Conservation (phyloP, 2,113 vertebrate genomes). For the Ciconia stormi region DNA sequence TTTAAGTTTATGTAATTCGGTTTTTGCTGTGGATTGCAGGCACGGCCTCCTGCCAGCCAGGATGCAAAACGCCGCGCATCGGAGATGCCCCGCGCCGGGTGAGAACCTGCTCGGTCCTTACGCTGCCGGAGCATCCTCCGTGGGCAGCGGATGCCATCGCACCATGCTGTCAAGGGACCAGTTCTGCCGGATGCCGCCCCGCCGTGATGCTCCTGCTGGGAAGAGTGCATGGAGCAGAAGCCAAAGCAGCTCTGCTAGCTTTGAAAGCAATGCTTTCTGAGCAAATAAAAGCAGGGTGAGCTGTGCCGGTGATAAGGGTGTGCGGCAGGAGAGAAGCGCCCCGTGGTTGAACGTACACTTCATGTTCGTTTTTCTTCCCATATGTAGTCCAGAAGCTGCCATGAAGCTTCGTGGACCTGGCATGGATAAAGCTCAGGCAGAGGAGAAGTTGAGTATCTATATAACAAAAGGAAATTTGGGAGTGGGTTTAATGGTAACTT, state of each 20-base stretch:
- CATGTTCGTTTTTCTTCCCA: fast-evolving
- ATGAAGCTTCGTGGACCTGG: not conserved
- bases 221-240: not conserved
- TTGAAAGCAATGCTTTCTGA: not conserved
- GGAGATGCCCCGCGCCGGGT: not conserved
- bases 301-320: not conserved
- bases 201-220: not conserved
- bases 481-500: not conserved
- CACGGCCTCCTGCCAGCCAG: not conserved
- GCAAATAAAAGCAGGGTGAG: not conserved
- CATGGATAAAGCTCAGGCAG: not conserved
- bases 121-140: not conserved
- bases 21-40: not conserved
- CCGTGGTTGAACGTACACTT: not conserved
- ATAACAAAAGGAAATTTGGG: not conserved
- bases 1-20: conserved; percentile 48
- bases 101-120: not conserved
- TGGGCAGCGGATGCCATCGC: fast-evolving
- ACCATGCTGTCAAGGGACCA: not conserved
- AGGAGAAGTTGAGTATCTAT: not conserved
- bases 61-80: not conserved
- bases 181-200: not conserved
- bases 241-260: not conserved
- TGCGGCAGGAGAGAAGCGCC: not conserved
- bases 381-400: not conserved